Evolutionary conservation across 2,113 vertebrate species (phyloP), one percentile per base, ranked within the genome.

Genomic region (Nicator chloris): DNA sequence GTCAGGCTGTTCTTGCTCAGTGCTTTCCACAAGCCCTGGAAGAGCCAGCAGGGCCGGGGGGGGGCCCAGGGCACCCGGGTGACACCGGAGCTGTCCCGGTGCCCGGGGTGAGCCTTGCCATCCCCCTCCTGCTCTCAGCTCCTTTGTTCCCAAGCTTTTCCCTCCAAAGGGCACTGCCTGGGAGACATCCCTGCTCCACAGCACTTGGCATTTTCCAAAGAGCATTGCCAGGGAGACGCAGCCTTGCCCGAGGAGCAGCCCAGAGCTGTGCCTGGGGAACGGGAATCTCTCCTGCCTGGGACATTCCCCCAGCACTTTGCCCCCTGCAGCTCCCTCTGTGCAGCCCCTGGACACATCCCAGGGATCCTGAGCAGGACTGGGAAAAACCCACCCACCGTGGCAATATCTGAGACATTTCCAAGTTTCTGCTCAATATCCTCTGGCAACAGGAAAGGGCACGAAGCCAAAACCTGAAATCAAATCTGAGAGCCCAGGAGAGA

Each of bases 31-130:
- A 26, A 14, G 49, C 15, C 6, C 22, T 2, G 3, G 30, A 28
- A 49, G 53, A 21, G 30, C 21, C 1, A 13, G 56, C 1, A 2
- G 51, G 40, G 21, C 1, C 2, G 2, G 68, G 27, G 68, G 27
- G 24, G 15, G 28, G 8, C 44, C 28, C 2, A 2, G 70, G 20
- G 65, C 8, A 3, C 79, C 12, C 4, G 1, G 7, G n/a, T 40
- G 65, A 26, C 56, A 7, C 23, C 2, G 2, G 1, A 2, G 19
- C 2, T 11, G 13, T 40, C 12, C 44, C 4, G 1, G 33, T 10
- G n/a, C 24, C 30, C 37, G 3, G 37, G 47, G 10, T 22, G 40
- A 39, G 71, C 1, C 0, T 3, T 42, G 35, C 30, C 13, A 0
- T 2, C 30, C 40, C 19, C 63, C 53, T 47, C 44, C 3, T 7